A percentile compares a stretch with the other conserved stretches of the same genome.
These are phyloP conservation scores for Pygmarrhopalites habei DNA, from an alignment of 1,140 invertebrate genomes.

Conservation along the genomic window DNA sequence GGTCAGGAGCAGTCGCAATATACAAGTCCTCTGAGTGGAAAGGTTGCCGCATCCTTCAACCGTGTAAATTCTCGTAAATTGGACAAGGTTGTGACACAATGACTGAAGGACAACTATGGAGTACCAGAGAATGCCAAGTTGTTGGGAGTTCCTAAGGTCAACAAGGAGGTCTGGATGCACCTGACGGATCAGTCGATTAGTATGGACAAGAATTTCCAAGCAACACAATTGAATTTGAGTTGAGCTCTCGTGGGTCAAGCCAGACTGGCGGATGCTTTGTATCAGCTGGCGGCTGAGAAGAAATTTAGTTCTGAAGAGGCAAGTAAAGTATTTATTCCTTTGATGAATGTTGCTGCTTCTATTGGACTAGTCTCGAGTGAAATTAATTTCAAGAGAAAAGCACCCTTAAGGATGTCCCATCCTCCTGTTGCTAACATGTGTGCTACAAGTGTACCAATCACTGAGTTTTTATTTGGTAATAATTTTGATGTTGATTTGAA, in stretches of 20 bases:
- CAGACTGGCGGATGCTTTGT: conserved; percentile 10
- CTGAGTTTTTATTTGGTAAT: too few relatives aligned
- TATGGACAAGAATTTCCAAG: neutral
- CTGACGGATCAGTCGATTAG: neutral
- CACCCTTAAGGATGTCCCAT: neutral
- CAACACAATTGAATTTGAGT: neutral
- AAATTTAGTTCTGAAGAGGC: neutral
- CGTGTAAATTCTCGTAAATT: too few relatives aligned
- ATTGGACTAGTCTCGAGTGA: conserved; percentile 3
- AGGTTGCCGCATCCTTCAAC: too few relatives aligned
- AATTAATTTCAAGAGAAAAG: neutral
- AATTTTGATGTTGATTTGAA: neutral
- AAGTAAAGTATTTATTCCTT: neutral
- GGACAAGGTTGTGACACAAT: too few relatives aligned
- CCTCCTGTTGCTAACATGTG: conserved; percentile 15
- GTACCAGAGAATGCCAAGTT: conserved; percentile 12
- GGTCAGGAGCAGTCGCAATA: too few relatives aligned
- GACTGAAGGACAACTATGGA: too few relatives aligned
- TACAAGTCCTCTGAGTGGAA: too few relatives aligned
- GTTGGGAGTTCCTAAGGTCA: conserved; percentile 16
- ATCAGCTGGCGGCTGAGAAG: neutral
- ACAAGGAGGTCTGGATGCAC: conserved; percentile 14
- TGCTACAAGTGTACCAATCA: neutral
- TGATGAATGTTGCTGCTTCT: conserved; percentile 3
- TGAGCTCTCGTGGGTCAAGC: neutral